Percentiles rank a stretch among this genome's conserved stretches.
These are phyloP conservation scores for Sinocyclocheilus grahami DNA, from an alignment of 2,113 vertebrate species.

Conservation along the genomic window DNA sequence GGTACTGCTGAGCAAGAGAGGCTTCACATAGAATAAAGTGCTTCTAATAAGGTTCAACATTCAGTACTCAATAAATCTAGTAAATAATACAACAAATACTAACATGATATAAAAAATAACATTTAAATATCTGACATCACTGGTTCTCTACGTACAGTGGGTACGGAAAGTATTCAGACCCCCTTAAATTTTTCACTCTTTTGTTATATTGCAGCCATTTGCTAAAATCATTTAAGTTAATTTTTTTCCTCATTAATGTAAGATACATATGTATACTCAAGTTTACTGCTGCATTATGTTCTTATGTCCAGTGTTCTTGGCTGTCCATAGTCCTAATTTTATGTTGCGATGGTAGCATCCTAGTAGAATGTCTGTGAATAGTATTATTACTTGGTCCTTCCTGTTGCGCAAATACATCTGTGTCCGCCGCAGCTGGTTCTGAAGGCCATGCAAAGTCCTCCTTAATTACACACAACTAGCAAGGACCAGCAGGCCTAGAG, in stretches of 20 bases:
- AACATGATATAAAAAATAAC: neutral
- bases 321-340: neutral
- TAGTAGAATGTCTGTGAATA: neutral
- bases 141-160: neutral
- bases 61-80: neutral
- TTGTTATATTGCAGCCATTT: no score
- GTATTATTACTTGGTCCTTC: slow-evolving; percentile 35
- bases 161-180: no score
- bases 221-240: no score
- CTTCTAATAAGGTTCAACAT: neutral
- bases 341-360: slow-evolving; percentile 35
- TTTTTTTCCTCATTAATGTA: no score
- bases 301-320: neutral
- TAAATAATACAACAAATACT: neutral
- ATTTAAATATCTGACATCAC: neutral
- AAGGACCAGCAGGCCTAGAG: slow-evolving; percentile 55
- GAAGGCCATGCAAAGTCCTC: slow-evolving; percentile 62
- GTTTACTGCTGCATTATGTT: neutral
- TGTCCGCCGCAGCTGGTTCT: slow-evolving; percentile 29
- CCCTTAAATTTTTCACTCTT: no score
- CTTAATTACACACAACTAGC: slow-evolving; percentile 70
- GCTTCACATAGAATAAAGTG: neutral
- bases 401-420: slow-evolving; percentile 29
- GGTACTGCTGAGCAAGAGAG: neutral
- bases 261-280: neutral